Base-by-base conservation (phyloP, 2,797 vertebrate species). In the Semotilus atromaculatus region DNA sequence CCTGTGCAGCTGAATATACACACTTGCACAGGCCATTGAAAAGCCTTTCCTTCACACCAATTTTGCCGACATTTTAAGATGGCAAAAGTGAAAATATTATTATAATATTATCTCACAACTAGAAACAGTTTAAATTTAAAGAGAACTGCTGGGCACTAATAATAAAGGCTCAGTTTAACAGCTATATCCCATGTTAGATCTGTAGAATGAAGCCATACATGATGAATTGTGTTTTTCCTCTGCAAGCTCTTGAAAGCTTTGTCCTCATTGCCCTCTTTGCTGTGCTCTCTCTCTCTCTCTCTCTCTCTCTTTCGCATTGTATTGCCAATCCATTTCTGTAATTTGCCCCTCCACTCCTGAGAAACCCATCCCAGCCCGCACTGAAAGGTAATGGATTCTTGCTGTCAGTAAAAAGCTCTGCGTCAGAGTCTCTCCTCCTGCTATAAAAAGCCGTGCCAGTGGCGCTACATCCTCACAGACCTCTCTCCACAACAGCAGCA, bases 401-500 rank as follows among this genome's bases (percentile, higher is more conserved):
- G 88, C 90, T 90, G 94, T 93, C 93, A 94, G 92, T 74, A 76
- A 83, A 85, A 84, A 82, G 81, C 34, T 89, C 88, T 93, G 89
- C 94, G 94, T 95, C 95, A 95, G 90, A 94, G 89, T 89, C 89
- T 89, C 90, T 53, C 36, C 88, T 81, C 87, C 84, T 45, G 68
- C 91, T 95, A 96, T 96, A 96, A 91, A 95, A 94, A 94, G 93
- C 93, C 91, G 91, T 84, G 90, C 90, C 91, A 91, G 93, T 90
- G 16, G 80, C 87, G 88, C 92, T 89, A 90, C 94, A 93, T 95
- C 94, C 95, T 90, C 74, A 91, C 89, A 0, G 68, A 13, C 67
- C 80, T 85, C 91, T 90, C 94, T 90, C 93, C 94, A 92, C 13
- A 38, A 87, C 58, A 71, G 74, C 70, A 88, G 89, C 92, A 93